These are phyloP conservation scores for Trachelus iudaicus DNA, from an alignment of 2,888 invertebrate species.

Conservation along the genomic window DNA sequence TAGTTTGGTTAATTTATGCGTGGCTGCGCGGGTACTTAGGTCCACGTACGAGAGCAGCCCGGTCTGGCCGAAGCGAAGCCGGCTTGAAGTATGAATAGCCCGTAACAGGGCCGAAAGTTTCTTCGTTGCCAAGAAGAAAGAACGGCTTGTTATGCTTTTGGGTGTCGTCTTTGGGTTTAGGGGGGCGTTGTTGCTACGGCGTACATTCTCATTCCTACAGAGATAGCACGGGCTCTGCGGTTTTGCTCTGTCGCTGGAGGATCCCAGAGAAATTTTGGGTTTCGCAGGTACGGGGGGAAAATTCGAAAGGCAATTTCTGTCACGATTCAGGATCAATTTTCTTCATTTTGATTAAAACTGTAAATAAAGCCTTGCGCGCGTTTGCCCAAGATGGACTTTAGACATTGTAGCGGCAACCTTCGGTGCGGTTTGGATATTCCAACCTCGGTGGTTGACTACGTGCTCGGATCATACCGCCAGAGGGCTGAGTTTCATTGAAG, in stretches of 20 bases:
- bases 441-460: not conserved
- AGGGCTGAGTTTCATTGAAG: not conserved
- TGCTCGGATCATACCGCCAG: not conserved
- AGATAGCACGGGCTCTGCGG: not conserved
- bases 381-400: not conserved
- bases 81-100: constrained; percentile 30
- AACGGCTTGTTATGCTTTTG: constrained; percentile 30
- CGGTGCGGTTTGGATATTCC: not conserved
- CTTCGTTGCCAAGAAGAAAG: constrained; percentile 26
- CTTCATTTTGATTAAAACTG: not conserved
- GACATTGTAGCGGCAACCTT: not conserved
- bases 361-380: not conserved
- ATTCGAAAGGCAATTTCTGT: not conserved
- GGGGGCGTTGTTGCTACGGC: not conserved
- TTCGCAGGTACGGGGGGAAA: not conserved
- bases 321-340: not conserved
- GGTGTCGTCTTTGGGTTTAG: not conserved
- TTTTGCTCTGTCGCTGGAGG: not conserved
- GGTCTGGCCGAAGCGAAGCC: not conserved
- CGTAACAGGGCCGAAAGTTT: constrained; percentile 31
- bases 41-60: not conserved
- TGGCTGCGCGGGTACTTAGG: constrained; percentile 8
- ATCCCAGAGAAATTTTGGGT: not conserved
- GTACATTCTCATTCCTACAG: not conserved
- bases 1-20: constrained; percentile 30